Conservation (phyloP, 2,888 invertebrate genomes). For the Zelleria hepariella region DNA sequence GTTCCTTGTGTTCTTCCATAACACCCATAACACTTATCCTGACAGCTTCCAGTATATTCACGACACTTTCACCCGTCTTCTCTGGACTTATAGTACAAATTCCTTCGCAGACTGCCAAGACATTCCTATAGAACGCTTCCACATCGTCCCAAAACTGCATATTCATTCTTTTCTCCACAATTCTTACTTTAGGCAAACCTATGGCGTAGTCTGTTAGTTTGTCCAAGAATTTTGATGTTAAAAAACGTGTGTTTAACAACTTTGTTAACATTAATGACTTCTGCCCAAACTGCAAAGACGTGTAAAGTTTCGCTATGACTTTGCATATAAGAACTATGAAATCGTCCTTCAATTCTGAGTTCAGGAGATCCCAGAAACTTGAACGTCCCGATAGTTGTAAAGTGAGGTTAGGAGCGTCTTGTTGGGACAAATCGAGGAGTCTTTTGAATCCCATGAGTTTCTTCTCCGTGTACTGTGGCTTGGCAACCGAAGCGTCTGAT, state of each 20-base stretch:
- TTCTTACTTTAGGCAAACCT: conserved; percentile 39
- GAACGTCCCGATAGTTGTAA: conserved; percentile 52
- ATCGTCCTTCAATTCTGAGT: conserved; percentile 54
- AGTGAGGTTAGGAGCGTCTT: conserved; percentile 48
- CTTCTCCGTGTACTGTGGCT: conserved; percentile 35
- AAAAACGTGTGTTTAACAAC: conserved; percentile 39
- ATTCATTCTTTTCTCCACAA: conserved; percentile 52
- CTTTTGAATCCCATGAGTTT: conserved; percentile 62
- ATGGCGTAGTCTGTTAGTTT: conserved; percentile 38
- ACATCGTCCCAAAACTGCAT: conserved; percentile 56
- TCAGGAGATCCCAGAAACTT: conserved; percentile 58
- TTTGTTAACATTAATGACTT: conserved; percentile 36
- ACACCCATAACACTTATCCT: conserved; percentile 45
- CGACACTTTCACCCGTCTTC: conserved; percentile 22
- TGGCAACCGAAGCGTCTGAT: conserved; percentile 23
- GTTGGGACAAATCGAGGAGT: conserved; percentile 45
- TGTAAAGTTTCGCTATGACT: conserved; percentile 50
- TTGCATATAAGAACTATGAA: conserved; percentile 58
- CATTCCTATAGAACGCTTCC: conserved; percentile 40
- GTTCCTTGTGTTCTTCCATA: conserved; percentile 44
- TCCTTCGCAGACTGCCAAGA: conserved; percentile 41
- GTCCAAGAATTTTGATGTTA: conserved; percentile 42
- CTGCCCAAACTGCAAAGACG: conserved; percentile 36
- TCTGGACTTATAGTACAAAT: conserved; percentile 35
- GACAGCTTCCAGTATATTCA: conserved; percentile 37